Base-by-base conservation (phyloP, 2,113 vertebrate genomes). In the Butorides virescens region DNA sequence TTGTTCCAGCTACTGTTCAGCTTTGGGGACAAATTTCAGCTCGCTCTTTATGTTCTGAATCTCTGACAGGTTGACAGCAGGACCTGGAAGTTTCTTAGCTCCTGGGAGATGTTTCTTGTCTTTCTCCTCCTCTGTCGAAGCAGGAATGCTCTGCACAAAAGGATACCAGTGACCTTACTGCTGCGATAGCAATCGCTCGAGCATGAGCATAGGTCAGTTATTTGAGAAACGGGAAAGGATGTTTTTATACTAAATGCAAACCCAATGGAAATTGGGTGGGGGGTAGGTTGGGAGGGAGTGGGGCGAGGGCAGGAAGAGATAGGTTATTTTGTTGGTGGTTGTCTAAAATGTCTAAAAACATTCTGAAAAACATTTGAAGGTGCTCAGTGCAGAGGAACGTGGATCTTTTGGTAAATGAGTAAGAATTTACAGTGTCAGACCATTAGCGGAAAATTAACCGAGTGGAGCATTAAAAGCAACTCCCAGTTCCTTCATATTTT, bases 11-110 rank as follows among this genome's bases (percentile, higher is more conserved):
- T 98, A 98, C 84, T 98, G 98, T 88, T 98, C 98, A 92, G 97
- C 96, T 98, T 94, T 98, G 91, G 98, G 98, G 79, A 98, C 98
- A 86, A 97, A 98, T 95, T 98, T 98, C 87, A 99, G 98, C 96
- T 99, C 99, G 32, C 98, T 99, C 97, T 99, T 99, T 96, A 99
- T 98, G 66, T 99, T 99, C 98, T 99, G 99, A 89, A 99, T 99
- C 98, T 99, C 99, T 42, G 99, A 99, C 26, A 99, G 98, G 97
- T 99, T 99, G 58, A 99, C 99, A 5, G 98, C 98, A 30, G 99
- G 99, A 23, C 99, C 99, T 27, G 99, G 99, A 86, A 99, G 98
- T 93, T 99, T 99, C 90, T 99, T 98, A 7, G 99, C 99, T 62
- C 99, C 99, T n/a, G 99, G 99, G 87, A 99, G 92, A 26, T 94